Evolutionary conservation across 2,113 vertebrate genomes (phyloP).

Genomic region (Hyaena hyaena): DNA sequence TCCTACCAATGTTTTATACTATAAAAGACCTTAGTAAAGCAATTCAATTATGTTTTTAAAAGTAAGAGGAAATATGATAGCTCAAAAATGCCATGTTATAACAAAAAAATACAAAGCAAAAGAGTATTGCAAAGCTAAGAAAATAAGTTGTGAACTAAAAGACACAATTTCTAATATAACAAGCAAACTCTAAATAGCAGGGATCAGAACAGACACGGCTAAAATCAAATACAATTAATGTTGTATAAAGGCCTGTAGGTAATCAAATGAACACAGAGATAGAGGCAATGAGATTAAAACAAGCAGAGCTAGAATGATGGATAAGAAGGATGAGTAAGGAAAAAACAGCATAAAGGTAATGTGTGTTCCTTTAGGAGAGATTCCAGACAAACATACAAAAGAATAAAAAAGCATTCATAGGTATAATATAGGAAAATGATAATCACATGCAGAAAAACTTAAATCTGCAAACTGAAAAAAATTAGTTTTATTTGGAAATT

Average conservation of each 20-base stretch:
- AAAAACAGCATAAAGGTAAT: not conserved
- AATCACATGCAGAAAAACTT: not conserved
- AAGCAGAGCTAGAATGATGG: not conserved
- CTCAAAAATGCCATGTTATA: not conserved
- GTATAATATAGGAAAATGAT: not conserved
- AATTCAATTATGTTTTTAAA: conserved; percentile 28
- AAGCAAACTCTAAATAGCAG: not conserved
- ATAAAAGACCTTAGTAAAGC: not conserved
- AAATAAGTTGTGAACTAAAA: conserved; percentile 41
- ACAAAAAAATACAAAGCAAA: not conserved
- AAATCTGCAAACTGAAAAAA: not conserved
- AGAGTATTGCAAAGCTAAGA: not conserved
- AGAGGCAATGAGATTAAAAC: not conserved
- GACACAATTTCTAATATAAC: not conserved
- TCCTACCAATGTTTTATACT: not conserved
- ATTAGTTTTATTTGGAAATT: not conserved
- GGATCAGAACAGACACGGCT: not conserved
- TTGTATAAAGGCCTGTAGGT: not conserved
- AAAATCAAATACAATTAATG: conserved; percentile 36
- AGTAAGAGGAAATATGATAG: not conserved
- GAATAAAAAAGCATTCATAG: not conserved
- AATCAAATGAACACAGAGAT: not conserved
- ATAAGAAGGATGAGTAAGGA: not conserved
- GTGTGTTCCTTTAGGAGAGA: not conserved
- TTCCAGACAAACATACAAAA: not conserved